Conservation (phyloP, 2,888 invertebrate genomes). For the Hesperia comma region DNA sequence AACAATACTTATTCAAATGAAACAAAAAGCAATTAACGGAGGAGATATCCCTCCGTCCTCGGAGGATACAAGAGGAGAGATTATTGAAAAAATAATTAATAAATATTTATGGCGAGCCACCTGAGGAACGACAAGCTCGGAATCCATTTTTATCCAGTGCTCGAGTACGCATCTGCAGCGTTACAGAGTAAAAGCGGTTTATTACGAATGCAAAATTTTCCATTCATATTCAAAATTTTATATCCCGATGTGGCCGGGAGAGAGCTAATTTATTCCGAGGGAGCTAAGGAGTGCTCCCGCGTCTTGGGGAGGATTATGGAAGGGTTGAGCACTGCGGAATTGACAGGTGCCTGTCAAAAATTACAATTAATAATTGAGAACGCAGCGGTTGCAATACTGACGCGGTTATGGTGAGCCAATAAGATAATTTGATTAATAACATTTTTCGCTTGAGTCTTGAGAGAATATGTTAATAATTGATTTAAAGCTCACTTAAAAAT, state of each 20-base stretch:
- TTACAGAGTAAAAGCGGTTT: conserved; percentile 85
- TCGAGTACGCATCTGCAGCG: conserved; percentile 77
- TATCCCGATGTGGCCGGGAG: conserved; percentile 88
- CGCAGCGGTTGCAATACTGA: conserved; percentile 59
- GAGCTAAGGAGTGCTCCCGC: conserved; percentile 76
- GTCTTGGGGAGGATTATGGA: conserved; percentile 81
- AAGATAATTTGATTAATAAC: conserved; percentile 14
- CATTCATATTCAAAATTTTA: conserved; percentile 96
- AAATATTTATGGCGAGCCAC: conserved; percentile 83
- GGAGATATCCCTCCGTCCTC: conserved; percentile 80
- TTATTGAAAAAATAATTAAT: conserved; percentile 85
- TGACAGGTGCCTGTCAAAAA: conserved; percentile 84
- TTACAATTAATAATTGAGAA: conserved; percentile 83
- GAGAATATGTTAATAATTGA: not conserved
- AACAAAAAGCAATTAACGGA: conserved; percentile 83
- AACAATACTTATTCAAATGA: conserved; percentile 84
- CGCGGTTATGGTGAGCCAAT: conserved; percentile 37
- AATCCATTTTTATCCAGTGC: conserved; percentile 77
- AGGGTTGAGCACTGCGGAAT: conserved; percentile 81
- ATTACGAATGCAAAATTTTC: conserved; percentile 94
- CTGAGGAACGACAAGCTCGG: conserved; percentile 74
- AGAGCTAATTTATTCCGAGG: conserved; percentile 90
- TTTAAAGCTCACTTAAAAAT: too few relatives aligned
- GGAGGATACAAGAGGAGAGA: conserved; percentile 77
- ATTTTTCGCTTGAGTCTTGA: not conserved